Evolutionary conservation across 2,888 invertebrate genomes (phyloP).

Genomic region (Calliphora vomitoria): DNA sequence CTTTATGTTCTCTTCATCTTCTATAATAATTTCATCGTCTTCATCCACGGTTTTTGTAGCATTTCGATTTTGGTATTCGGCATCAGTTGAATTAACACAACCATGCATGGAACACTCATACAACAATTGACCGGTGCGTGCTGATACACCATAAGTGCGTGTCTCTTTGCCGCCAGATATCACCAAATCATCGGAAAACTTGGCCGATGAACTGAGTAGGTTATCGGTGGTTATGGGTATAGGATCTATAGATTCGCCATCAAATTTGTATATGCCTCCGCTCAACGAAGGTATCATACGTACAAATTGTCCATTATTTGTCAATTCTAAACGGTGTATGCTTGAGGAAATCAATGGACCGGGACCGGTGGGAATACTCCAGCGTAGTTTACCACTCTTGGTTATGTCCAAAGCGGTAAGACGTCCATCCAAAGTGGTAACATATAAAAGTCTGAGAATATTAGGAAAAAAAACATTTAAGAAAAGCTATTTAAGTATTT

Average conservation of each 20-base stretch:
- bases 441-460: slow-evolving; percentile 88
- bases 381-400: slow-evolving; percentile 88
- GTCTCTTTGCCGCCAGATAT: slow-evolving; percentile 96
- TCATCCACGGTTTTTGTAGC: slow-evolving; percentile 51
- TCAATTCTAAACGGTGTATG: slow-evolving; percentile 93
- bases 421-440: slow-evolving; percentile 96
- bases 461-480: slow-evolving; percentile 8
- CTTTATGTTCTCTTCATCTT: slow-evolving; percentile 56
- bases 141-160: slow-evolving; percentile 93
- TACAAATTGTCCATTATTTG: slow-evolving; percentile 93
- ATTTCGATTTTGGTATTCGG: slow-evolving; percentile 75
- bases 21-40: slow-evolving; percentile 30
- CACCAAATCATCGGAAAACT: slow-evolving; percentile 93
- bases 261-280: slow-evolving; percentile 96
- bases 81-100: slow-evolving; percentile 89
- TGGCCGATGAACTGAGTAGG: slow-evolving; percentile 93
- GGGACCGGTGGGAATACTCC: slow-evolving; percentile 92
- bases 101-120: slow-evolving; percentile 92
- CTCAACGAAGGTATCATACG: slow-evolving; percentile 96
- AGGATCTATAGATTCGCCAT: slow-evolving; percentile 94
- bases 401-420: slow-evolving; percentile 92
- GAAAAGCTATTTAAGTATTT: too few relatives aligned
- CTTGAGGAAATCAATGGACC: slow-evolving; percentile 94
- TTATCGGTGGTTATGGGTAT: slow-evolving; percentile 94
- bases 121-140: slow-evolving; percentile 88